phyloP scores from a whole-genome alignment of 2,888 invertebrate species.

The Drosophila kambysellisi region DNA sequence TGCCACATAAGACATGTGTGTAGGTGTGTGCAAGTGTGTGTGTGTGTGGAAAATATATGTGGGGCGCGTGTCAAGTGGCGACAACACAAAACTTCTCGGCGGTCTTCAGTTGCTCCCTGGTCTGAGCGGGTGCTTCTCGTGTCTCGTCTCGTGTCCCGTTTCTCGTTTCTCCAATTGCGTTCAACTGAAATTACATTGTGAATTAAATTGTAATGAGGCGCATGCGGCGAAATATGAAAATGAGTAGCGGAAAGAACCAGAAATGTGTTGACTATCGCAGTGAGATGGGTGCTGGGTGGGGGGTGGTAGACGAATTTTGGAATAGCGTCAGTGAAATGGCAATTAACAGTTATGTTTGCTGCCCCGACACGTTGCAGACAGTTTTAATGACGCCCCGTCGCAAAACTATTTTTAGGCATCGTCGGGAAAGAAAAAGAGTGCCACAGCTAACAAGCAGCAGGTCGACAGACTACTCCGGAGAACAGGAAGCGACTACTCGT shows the following conservation, averaged over 20 bases:
- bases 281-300: not conserved
- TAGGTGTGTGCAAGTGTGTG: not conserved
- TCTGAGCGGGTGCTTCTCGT: not conserved
- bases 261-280: not conserved
- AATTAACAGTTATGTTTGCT: constrained; percentile 82
- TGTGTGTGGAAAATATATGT: constrained; percentile 67
- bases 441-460: constrained; percentile 18
- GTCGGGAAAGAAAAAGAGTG: constrained; percentile 9
- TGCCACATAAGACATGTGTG: constrained; percentile 30
- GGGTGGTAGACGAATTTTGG: constrained; percentile 2
- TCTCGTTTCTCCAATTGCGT: constrained; percentile 8
- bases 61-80: constrained; percentile 80
- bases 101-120: constrained; percentile 12
- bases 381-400: constrained; percentile 52
- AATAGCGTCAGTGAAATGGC: constrained; percentile 61
- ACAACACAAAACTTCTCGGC: constrained; percentile 52
- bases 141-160: not conserved
- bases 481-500: constrained; percentile 51
- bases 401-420: constrained; percentile 68
- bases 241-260: constrained; percentile 35
- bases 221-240: constrained; percentile 75
- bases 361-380: constrained; percentile 72
- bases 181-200: constrained; percentile 79
- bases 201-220: constrained; percentile 83
- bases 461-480: not conserved